Evolutionary conservation across 1,140 invertebrate species (phyloP), one percentile per base, ranked within the genome.

Genomic region (Drosophila tristis): DNA sequence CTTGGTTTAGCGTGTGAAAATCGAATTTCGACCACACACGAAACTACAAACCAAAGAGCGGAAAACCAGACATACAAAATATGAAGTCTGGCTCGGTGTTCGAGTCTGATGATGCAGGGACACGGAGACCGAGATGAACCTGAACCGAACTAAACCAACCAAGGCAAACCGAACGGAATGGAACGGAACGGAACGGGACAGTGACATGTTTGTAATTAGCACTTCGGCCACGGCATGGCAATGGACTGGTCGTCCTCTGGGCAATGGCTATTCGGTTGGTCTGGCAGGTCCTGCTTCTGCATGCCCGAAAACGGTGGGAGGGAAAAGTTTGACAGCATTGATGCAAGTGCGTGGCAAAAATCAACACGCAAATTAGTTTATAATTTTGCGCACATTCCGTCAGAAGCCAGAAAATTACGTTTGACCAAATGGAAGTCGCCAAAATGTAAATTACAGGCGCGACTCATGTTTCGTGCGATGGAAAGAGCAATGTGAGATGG

Each of bases 191-290:
- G 44, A 2, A 29, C 6, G 26, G 26, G 54, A 35, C 64, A 60
- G 68, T 80, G 81, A 87, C 82, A 86, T 81, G 74, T 86, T 86
- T 87, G 82, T 87, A 86, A 86, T 86, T 86, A 86, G 81, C 61
- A 59, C 58, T 57, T 68, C 78, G 54, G 42, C 63, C 76, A 56
- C 51, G 54, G 59, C 45, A 54, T 49, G 42, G 25, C 49, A 49
- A 66, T 78, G 61, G 65, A 56, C 54, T 50, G 47, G 26, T 50
- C 26, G 49, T 44, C 62, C 45, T 47, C 44, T 26, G 16, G 49
- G 65, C 13, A 43, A 43, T 53, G 13, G 15, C 42, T 47, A 64
- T 49, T 47, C 57, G 48, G 44, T 68, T 43, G 64, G 15, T 16
- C 55, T 15, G 42, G 42, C 20, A 56, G 23, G 15, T 47, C 7